Evolutionary conservation across 2,888 invertebrate genomes (phyloP).

Genomic region (Graphium colonna): DNA sequence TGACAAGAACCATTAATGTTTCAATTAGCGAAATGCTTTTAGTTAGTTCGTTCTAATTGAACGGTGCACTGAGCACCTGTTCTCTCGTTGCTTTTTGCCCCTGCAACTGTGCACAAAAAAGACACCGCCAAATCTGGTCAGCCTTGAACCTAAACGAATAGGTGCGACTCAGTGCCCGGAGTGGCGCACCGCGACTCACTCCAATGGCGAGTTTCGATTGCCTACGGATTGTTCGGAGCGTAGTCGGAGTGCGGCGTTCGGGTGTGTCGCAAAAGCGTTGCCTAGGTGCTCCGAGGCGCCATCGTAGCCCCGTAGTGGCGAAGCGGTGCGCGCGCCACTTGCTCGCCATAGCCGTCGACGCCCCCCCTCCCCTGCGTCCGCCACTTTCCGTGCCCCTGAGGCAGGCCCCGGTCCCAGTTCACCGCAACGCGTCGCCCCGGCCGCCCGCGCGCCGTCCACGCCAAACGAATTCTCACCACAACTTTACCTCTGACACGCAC

Average conservation of each 20-base stretch:
- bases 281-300: conserved; percentile 71
- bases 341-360: conserved; percentile 49
- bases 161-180: conserved; percentile 45
- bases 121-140: conserved; percentile 46
- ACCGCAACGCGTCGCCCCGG: conserved; percentile 75
- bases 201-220: conserved; percentile 47
- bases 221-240: conserved; percentile 59
- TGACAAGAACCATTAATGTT: neutral
- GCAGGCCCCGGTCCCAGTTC: conserved; percentile 70
- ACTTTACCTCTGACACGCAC: conserved; percentile 56
- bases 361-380: neutral
- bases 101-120: conserved; percentile 38
- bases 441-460: conserved; percentile 63
- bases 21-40: neutral
- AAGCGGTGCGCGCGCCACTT: conserved; percentile 73
- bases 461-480: conserved; percentile 41
- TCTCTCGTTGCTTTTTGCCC: conserved; percentile 33
- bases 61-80: conserved; percentile 20
- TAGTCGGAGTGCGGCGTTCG: conserved; percentile 51
- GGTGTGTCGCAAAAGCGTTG: conserved; percentile 69
- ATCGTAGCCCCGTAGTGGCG: conserved; percentile 69
- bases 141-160: conserved; percentile 65
- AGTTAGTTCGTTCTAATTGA: neutral
- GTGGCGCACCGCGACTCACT: conserved; percentile 34
- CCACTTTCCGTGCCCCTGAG: conserved; percentile 45